These are phyloP conservation scores for Meiosimyza platycephala DNA, from an alignment of 2,888 invertebrate species.

Conservation along the genomic window DNA sequence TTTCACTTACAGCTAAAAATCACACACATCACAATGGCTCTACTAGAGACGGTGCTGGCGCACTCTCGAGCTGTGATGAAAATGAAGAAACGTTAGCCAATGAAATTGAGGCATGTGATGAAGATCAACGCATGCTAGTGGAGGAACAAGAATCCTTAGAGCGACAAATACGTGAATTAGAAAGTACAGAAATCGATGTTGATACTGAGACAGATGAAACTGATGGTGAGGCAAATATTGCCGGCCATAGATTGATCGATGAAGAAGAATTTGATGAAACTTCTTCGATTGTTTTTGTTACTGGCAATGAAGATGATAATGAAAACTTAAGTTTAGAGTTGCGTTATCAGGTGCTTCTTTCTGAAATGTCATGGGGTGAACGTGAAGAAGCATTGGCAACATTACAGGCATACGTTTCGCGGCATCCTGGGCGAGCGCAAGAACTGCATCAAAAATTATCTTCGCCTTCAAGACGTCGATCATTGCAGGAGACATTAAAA, in stretches of 20 bases:
- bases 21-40: constrained; percentile 49
- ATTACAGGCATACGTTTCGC: constrained; percentile 80
- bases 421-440: constrained; percentile 92
- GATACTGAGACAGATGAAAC: constrained; percentile 87
- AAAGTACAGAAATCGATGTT: constrained; percentile 78
- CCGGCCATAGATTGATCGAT: constrained; percentile 55
- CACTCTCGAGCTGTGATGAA: constrained; percentile 68
- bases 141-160: constrained; percentile 82
- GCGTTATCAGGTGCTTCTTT: constrained; percentile 77
- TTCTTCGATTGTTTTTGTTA: constrained; percentile 59
- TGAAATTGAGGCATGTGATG: constrained; percentile 73
- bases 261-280: constrained; percentile 52
- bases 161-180: constrained; percentile 80
- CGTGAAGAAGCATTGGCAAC: constrained; percentile 83
- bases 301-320: constrained; percentile 58
- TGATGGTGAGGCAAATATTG: constrained; percentile 63
- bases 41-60: constrained; percentile 43
- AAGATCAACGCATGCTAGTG: constrained; percentile 75
- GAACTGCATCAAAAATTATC: constrained; percentile 95
- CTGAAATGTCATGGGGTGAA: constrained; percentile 87
- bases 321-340: constrained; percentile 72
- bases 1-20: constrained; percentile 45
- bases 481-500: constrained; percentile 83
- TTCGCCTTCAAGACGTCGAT: constrained; percentile 87
- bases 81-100: constrained; percentile 56